These are phyloP conservation scores for Sebastolobus alascanus DNA, from an alignment of 2,797 vertebrate genomes.

Conservation along the genomic window DNA sequence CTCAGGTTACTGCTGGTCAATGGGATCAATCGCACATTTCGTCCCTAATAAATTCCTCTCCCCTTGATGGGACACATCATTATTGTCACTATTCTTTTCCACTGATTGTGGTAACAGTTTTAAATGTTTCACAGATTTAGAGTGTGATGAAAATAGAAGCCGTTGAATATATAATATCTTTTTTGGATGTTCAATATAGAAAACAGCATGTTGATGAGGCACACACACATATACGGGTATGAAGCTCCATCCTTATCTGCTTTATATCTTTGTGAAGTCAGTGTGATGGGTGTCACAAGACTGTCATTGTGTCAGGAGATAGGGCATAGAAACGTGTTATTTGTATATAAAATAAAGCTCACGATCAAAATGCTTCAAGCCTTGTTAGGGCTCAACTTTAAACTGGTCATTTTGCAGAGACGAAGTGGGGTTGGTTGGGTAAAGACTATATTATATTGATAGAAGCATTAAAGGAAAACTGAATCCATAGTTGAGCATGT, in stretches of 20 bases:
- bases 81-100: neutral
- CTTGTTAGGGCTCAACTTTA: neutral
- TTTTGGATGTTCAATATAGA: neutral
- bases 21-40: constrained; percentile 18
- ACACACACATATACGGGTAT: constrained; percentile 1
- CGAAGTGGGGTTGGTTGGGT: neutral
- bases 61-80: neutral
- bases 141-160: neutral
- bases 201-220: neutral
- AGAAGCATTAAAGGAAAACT: neutral
- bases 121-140: neutral
- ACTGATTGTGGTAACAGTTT: neutral
- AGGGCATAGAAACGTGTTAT: constrained; percentile 1
- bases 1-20: constrained; percentile 52
- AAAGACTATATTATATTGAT: neutral
- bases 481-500: neutral
- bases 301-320: neutral
- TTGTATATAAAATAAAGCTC: constrained; percentile 38
- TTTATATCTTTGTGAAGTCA: constrained; percentile 1
- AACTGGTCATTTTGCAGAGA: neutral
- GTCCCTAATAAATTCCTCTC: constrained; percentile 5
- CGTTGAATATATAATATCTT: too few relatives aligned
- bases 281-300: neutral
- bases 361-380: neutral
- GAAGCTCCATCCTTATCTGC: neutral